Base-by-base conservation (phyloP, 2,888 invertebrate genomes). In the Teinopalpus imperialis region DNA sequence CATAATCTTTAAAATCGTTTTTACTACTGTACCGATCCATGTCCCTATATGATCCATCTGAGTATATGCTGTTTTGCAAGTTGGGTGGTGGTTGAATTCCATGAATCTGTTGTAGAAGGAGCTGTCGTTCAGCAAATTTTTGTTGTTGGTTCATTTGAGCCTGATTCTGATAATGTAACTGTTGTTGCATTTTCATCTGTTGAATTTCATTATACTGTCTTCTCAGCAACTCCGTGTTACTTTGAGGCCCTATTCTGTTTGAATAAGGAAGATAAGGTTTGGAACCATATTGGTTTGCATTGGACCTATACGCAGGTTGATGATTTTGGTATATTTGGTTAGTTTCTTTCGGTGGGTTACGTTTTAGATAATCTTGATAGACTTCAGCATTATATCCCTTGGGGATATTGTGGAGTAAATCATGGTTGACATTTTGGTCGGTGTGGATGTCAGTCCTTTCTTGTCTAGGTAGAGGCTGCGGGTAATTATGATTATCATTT, bases 91-190 rank as follows among this genome's bases (percentile, higher is more conserved):
- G 88, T 59, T 88, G 88, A 5, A 88, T 80, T n/a, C 89, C 89
- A 36, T 90, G 91, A 26, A 91, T 89, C 52, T 92, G 92, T 52
- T 92, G 92, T 52, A 92, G 89, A 45, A 92, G 66, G 8, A 91
- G 74, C 70, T 92, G 92, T 0, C 92, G 74, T 64, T 92, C 86
- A 30, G 92, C 92, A 67, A 92, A 92, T 37, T 91, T 92, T 49
- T 92, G 90, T 55, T 92, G 92, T 63, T 92, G 92, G 53, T 91
- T 90, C 76, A 90, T 90, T 56, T 90, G 86, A 13, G 92, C 92
- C 61, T 92, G 92, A 56, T 89, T 92, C 54, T 92, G 92, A 52
- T 92, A 92, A 54, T 90, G 91, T 62, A 92, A 70, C 65, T 92
- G 92, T 24, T 90, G 91, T 56, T 92, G 91, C 54, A 92, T 67